Evolutionary conservation across 1,140 invertebrate species (phyloP).

Genomic region (Procambarus virginalis): DNA sequence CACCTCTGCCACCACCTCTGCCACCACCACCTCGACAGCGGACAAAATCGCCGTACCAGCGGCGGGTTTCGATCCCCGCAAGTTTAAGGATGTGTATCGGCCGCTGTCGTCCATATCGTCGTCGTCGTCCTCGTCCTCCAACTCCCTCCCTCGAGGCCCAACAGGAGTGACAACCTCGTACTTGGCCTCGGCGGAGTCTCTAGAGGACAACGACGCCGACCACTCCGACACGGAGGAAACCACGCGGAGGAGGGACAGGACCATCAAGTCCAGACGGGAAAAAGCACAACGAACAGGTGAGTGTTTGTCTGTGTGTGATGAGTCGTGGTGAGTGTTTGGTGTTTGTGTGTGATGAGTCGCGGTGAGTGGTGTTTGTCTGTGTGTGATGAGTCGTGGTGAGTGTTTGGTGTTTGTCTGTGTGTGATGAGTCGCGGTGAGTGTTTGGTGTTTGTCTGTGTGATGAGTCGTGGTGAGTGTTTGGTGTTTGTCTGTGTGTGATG

Average conservation of each 20-base stretch:
- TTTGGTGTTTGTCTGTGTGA: too few relatives aligned
- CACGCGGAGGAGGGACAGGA: slow-evolving; percentile 33
- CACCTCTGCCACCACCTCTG: too few relatives aligned
- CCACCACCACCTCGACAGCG: background rate
- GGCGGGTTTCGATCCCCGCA: slow-evolving; percentile 25
- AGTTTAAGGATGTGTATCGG: slow-evolving; percentile 72
- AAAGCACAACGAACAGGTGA: slow-evolving; percentile 53
- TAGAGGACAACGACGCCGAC: slow-evolving; percentile 74
- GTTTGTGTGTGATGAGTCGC: too few relatives aligned
- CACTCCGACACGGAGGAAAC: slow-evolving; percentile 49
- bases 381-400: too few relatives aligned
- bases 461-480: too few relatives aligned
- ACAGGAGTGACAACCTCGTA: slow-evolving; percentile 77
- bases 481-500: too few relatives aligned
- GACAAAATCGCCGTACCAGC: background rate
- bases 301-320: background rate
- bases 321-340: too few relatives aligned
- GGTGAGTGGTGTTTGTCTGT: too few relatives aligned
- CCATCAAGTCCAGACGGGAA: slow-evolving; percentile 46
- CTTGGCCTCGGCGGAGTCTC: slow-evolving; percentile 85
- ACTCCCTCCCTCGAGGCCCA: slow-evolving; percentile 70
- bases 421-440: too few relatives aligned
- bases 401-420: too few relatives aligned
- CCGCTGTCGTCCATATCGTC: slow-evolving; percentile 88
- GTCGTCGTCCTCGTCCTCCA: slow-evolving; percentile 71